phyloP scores from a whole-genome alignment of 2,797 vertebrate species.

The Sebastes ruberrimus region DNA sequence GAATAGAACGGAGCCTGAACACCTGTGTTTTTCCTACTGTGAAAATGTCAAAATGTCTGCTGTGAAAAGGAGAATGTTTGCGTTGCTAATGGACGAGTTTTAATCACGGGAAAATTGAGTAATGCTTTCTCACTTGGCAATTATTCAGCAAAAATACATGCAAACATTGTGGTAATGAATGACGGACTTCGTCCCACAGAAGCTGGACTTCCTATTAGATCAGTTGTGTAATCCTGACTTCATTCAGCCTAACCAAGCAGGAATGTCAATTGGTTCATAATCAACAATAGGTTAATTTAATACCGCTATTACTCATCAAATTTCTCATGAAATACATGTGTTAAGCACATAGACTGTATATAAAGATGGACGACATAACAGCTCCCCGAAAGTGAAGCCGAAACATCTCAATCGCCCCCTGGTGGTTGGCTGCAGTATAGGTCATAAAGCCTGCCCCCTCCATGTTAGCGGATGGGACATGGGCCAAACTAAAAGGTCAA shows the following conservation, averaged over 20 bases:
- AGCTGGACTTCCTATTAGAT: background rate
- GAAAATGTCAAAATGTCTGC: background rate
- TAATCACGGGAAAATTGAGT: background rate
- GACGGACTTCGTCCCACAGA: too few relatives aligned
- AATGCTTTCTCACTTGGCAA: background rate
- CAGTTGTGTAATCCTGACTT: background rate
- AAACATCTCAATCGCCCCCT: too few relatives aligned
- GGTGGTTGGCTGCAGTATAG: too few relatives aligned
- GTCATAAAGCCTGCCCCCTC: fast-evolving
- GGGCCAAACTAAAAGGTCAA: too few relatives aligned
- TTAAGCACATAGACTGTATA: background rate
- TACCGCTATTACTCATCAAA: background rate
- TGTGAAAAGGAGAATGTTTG: background rate
- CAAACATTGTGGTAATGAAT: too few relatives aligned
- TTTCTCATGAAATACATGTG: background rate
- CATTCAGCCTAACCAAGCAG: background rate
- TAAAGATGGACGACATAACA: too few relatives aligned
- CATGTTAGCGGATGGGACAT: too few relatives aligned
- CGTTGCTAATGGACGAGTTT: background rate
- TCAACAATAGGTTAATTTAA: background rate
- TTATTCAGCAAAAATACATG: too few relatives aligned
- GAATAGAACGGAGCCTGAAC: background rate
- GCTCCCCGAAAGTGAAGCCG: too few relatives aligned
- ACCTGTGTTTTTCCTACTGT: background rate
- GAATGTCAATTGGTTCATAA: background rate